Base-by-base conservation (phyloP, 2,888 invertebrate genomes). In the Petrolisthes manimaculis region DNA sequence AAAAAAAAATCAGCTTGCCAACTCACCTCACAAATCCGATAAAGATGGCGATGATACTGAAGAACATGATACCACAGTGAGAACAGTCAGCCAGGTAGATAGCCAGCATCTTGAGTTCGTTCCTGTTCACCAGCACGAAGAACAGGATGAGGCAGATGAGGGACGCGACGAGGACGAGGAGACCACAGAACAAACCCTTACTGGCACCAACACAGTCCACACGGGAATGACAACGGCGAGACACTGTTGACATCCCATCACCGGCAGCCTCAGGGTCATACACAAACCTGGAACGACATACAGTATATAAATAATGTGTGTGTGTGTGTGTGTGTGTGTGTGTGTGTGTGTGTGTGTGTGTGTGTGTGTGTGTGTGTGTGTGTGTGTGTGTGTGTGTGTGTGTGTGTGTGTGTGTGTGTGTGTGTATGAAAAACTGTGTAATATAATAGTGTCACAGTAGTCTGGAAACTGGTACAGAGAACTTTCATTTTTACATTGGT, bases 121-220 rank as follows among this genome's bases (percentile, higher is more conserved):
- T 91, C 56, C 92, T 96, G 93, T 96, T 96, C 92, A 98, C 96
- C 92, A 98, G 95, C 91, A 98, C 98, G 94, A 98, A 98, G 96
- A 98, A 98, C 91, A 98, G 95, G 92, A 98, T 98, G 93, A 98
- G 94, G 93, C 97, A 97, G 93, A 98, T 98, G 92, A 98, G 94
- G 51, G 97, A 97, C 87, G 96, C 97, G 91, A 98, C 97, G 92
- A 98, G 94, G 91, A 97, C 95, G 90, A 98, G 95, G 84, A 98
- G 95, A 92, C 98, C 98, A 93, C 97, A 96, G 95, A 98, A 98
- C 84, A 98, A 95, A 5, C 92, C 93, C 81, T 93, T 92, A 92
- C 97, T 97, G 55, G 98, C 97, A 54, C 98, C 98, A 71, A 98
- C 96, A 93, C 98, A 98, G 94, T 98, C 98, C 89, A 98, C 97